Evolutionary conservation across 1,140 invertebrate genomes (phyloP).

Genomic region (Sinonovacula constricta): DNA sequence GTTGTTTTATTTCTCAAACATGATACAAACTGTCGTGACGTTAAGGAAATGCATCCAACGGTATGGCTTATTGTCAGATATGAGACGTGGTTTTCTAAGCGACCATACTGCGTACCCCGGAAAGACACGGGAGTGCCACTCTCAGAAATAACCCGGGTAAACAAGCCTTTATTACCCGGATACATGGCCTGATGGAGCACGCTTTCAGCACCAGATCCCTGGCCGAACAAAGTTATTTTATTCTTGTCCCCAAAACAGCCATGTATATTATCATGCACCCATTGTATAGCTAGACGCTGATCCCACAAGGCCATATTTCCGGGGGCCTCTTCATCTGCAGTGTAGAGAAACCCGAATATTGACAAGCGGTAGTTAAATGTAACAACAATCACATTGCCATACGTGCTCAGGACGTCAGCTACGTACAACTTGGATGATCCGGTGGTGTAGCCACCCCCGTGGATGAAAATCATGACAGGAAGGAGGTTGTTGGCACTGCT

Average conservation of each 20-base stretch:
- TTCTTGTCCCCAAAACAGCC: constrained; percentile 86
- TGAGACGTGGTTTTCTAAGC: not conserved
- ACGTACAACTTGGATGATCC: constrained; percentile 95
- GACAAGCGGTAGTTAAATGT: constrained; percentile 87
- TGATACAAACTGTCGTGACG: not conserved
- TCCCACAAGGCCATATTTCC: constrained; percentile 79
- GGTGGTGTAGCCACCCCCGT: constrained; percentile 93
- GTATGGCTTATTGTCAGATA: not conserved
- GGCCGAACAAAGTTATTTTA: constrained; percentile 87
- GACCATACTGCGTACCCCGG: not conserved
- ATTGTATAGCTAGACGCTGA: constrained; percentile 85
- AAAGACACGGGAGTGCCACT: not conserved
- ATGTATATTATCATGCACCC: constrained; percentile 86
- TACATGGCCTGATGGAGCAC: constrained; percentile 39
- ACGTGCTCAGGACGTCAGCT: constrained; percentile 88
- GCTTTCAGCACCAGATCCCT: constrained; percentile 87
- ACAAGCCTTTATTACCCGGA: constrained; percentile 49
- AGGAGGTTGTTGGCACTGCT: constrained; percentile 80
- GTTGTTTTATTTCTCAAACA: not conserved
- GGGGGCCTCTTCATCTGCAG: constrained; percentile 75
- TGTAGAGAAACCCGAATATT: constrained; percentile 83
- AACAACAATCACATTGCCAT: constrained; percentile 90
- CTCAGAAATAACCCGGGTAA: constrained; percentile 47
- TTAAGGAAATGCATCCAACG: not conserved
- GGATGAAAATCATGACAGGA: constrained; percentile 94